Percentiles rank a stretch among this genome's conserved stretches.
These are phyloP conservation scores for Pelecanus crispus DNA, from an alignment of 2,113 vertebrate genomes.

Conservation along the genomic window DNA sequence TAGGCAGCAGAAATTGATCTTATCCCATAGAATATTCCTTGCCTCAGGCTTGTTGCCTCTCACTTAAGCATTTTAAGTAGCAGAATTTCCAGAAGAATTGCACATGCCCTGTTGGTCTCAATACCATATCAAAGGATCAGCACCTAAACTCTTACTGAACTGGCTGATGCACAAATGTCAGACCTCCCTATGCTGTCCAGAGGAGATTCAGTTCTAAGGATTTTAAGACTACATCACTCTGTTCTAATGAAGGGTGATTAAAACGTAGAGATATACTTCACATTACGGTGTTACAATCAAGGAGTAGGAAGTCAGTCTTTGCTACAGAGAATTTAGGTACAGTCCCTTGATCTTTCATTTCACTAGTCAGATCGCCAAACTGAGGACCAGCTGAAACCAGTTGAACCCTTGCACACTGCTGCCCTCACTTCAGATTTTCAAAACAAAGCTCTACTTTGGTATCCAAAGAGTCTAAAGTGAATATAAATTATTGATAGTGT, in stretches of 20 bases:
- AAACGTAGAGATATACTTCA: not conserved
- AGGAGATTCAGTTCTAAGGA: not conserved
- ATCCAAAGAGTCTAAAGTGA: not conserved
- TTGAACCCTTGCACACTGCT: not conserved
- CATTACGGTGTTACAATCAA: not conserved
- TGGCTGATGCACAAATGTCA: not conserved
- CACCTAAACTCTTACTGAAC: not conserved
- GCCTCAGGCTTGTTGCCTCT: not conserved
- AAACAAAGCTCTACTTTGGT: not conserved
- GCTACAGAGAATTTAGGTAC: not conserved
- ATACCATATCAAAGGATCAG: not conserved
- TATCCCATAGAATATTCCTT: not conserved
- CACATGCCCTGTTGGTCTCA: not conserved
- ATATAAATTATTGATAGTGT: not conserved
- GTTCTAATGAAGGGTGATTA: not conserved
- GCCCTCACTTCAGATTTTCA: not conserved
- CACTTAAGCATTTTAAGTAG: not conserved
- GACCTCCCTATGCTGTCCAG: not conserved
- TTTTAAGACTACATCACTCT: not conserved
- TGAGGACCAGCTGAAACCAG: not conserved
- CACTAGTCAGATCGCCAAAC: not conserved
- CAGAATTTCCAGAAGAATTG: not conserved
- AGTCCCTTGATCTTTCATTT: not conserved
- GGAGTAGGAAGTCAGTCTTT: not conserved
- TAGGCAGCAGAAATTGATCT: not conserved